These are phyloP conservation scores for Oryzias celebensis DNA, from an alignment of 2,113 vertebrate species.

Conservation along the genomic window DNA sequence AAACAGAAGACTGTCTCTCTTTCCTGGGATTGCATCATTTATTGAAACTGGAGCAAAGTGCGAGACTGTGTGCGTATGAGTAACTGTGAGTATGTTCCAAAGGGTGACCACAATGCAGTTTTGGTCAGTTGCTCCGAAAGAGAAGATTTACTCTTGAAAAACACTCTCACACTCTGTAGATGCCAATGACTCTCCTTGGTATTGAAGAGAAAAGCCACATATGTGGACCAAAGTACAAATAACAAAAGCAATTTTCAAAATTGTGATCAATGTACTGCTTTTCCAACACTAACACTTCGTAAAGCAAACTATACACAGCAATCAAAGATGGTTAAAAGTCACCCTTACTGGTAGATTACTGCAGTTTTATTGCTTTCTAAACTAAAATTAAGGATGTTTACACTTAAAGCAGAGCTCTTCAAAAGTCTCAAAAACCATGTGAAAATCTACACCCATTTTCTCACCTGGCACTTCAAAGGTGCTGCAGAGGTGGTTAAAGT, in stretches of 20 bases:
- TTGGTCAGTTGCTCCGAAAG: slow-evolving; percentile 9
- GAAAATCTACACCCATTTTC: neutral
- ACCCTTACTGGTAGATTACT: slow-evolving; percentile 17
- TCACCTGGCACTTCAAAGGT: slow-evolving; percentile 21
- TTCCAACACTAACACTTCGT: no score
- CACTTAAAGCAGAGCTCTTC: slow-evolving; percentile 14
- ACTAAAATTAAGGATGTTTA: neutral
- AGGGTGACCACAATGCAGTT: slow-evolving; percentile 21
- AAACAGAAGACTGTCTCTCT: slow-evolving; percentile 38
- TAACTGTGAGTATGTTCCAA: slow-evolving; percentile 13
- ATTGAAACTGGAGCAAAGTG: slow-evolving; percentile 37
- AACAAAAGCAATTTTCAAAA: no score
- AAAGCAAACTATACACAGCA: no score
- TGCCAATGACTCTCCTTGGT: no score
- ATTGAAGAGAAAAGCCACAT: slow-evolving; percentile 27
- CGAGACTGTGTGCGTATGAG: neutral
- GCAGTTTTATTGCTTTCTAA: slow-evolving; percentile 14
- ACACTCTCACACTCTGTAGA: slow-evolving; percentile 2
- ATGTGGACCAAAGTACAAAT: neutral
- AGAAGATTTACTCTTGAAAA: slow-evolving; percentile 28
- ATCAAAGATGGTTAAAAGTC: slow-evolving; percentile 1
- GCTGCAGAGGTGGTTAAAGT: slow-evolving; percentile 8
- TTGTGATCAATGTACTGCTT: no score
- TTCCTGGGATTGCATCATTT: slow-evolving; percentile 70
- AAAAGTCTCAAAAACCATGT: slow-evolving; percentile 3